Conservation (phyloP, 2,888 invertebrate genomes). For the Eugnorisma glareosa region DNA sequence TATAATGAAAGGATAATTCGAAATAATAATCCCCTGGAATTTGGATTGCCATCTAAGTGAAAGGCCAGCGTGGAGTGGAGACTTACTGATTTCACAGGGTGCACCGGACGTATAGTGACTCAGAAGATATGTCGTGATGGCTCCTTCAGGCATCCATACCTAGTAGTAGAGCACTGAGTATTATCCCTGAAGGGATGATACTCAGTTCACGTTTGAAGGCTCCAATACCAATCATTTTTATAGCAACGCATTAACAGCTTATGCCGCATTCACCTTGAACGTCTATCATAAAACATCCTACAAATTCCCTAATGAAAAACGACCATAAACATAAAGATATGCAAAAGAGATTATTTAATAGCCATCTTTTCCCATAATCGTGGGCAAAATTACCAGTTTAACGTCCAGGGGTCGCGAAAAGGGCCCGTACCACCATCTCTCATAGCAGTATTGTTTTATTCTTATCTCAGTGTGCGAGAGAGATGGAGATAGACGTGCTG, state of each 20-base stretch:
- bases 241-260: not conserved
- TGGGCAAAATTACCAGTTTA: slow-evolving; percentile 46
- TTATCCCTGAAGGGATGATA: not conserved
- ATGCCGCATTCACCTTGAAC: slow-evolving; percentile 15
- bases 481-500: not conserved
- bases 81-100: not conserved
- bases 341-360: slow-evolving; percentile 52
- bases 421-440: not conserved
- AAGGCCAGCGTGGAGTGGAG: not conserved
- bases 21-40: not conserved
- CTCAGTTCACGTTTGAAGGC: not conserved
- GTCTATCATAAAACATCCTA: slow-evolving; percentile 32
- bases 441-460: not conserved
- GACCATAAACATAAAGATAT: slow-evolving; percentile 47
- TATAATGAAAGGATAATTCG: not conserved
- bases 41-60: not conserved
- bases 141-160: not conserved
- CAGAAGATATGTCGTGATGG: not conserved
- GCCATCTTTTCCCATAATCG: slow-evolving; percentile 52
- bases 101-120: not conserved
- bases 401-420: slow-evolving; percentile 35
- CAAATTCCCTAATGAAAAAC: slow-evolving; percentile 46
- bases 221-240: not conserved
- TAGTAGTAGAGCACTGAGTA: no score
- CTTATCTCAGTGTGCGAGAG: not conserved